Evolutionary conservation across 2,888 invertebrate species (phyloP).

Genomic region (Stramonita haemastoma): DNA sequence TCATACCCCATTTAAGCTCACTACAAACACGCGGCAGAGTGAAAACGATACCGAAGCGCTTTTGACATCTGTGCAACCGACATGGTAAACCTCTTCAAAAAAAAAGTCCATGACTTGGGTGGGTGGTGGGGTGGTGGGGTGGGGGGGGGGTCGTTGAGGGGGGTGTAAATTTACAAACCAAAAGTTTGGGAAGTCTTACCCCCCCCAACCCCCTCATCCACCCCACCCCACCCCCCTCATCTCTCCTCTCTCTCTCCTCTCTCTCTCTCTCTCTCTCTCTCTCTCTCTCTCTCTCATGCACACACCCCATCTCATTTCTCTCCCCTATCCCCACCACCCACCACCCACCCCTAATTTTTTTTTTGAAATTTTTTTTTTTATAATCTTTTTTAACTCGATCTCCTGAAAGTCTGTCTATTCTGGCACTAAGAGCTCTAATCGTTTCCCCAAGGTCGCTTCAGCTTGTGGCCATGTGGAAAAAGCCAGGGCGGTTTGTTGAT

Average conservation of each 20-base stretch:
- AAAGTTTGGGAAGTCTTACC: conserved; percentile 17
- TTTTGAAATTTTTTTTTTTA: background rate
- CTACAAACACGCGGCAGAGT: conserved; percentile 9
- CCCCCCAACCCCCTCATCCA: background rate
- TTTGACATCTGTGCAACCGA: conserved; percentile 22
- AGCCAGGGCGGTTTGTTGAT: background rate
- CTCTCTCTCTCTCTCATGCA: too few species aligned
- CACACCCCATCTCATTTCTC: background rate
- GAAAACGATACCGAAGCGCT: background rate
- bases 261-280: background rate
- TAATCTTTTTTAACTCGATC: background rate
- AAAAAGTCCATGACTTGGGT: background rate
- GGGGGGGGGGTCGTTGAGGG: background rate
- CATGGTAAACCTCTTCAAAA: conserved; percentile 16
- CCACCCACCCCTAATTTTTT: background rate
- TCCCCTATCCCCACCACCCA: background rate
- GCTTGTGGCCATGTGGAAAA: conserved; percentile 24
- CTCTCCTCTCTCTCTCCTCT: background rate
- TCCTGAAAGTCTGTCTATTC: background rate
- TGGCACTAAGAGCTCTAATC: conserved; percentile 3
- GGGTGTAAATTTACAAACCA: conserved; percentile 24
- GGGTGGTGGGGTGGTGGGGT: too few species aligned
- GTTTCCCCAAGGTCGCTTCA: background rate
- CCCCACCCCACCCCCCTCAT: too few species aligned
- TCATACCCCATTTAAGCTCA: conserved; percentile 31